A percentile compares a stretch with the other conserved stretches of the same genome.
These are phyloP conservation scores for Euphydryas editha DNA, from an alignment of 2,888 invertebrate species.

Conservation along the genomic window DNA sequence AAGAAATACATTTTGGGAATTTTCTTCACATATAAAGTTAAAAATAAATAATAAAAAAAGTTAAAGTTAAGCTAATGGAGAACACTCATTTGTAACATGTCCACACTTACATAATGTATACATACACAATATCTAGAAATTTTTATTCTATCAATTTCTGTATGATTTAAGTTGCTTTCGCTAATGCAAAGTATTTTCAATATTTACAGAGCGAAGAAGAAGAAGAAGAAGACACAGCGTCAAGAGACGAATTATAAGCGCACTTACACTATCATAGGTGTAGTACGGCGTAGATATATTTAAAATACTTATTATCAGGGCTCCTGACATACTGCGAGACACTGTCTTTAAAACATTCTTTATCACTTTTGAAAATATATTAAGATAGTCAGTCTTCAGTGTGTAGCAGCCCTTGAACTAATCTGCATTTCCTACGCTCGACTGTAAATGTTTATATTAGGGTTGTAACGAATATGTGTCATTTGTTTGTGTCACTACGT, in stretches of 20 bases:
- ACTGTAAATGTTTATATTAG: slow-evolving; percentile 55
- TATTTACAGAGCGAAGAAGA: slow-evolving; percentile 81
- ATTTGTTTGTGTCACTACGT: slow-evolving; percentile 14
- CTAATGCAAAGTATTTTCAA: neutral
- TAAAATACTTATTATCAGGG: slow-evolving; percentile 16
- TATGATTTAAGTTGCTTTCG: no score
- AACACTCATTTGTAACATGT: no score
- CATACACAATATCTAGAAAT: no score
- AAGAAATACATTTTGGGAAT: no score
- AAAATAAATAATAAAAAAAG: no score
- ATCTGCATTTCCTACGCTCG: slow-evolving; percentile 72
- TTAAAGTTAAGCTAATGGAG: no score
- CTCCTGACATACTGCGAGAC: slow-evolving; percentile 14
- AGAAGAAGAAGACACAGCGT: slow-evolving; percentile 88
- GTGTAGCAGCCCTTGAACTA: slow-evolving; percentile 58
- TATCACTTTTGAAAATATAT: neutral
- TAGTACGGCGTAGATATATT: slow-evolving; percentile 23
- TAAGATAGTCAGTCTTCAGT: slow-evolving; percentile 17
- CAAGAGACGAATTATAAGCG: slow-evolving; percentile 91
- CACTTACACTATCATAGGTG: slow-evolving; percentile 30
- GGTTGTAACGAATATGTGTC: slow-evolving; percentile 41
- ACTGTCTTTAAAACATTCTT: neutral
- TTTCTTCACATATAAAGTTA: no score
- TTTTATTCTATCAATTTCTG: neutral
- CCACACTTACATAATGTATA: no score